These are phyloP conservation scores for Barypeithes pellucidus DNA, from an alignment of 2,888 invertebrate species.

Conservation along the genomic window DNA sequence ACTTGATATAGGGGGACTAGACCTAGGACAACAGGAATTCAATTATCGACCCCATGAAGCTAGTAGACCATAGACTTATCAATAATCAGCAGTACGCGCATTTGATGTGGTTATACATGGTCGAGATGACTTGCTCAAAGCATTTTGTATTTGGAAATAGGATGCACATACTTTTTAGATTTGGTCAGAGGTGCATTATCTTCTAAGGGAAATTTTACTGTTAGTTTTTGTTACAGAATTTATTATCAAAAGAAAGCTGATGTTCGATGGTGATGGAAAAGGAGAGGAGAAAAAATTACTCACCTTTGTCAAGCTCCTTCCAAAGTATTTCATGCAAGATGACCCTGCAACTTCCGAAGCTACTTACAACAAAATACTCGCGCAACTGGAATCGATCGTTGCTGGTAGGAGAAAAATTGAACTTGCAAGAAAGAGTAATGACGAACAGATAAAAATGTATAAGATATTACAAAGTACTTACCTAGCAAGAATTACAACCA, in stretches of 20 bases:
- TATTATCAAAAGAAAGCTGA: slow-evolving; percentile 89
- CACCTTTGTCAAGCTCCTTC: slow-evolving; percentile 87
- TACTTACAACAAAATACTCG: slow-evolving; percentile 17
- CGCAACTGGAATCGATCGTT: slow-evolving; percentile 19
- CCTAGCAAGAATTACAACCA: slow-evolving; percentile 84
- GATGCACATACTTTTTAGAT: no score
- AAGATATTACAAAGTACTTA: slow-evolving; percentile 74
- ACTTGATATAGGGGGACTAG: no score
- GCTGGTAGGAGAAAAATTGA: slow-evolving; percentile 19
- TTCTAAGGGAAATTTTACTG: not conserved
- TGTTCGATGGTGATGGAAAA: slow-evolving; percentile 98
- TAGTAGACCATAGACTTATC: no score
- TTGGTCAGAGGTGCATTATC: no score
- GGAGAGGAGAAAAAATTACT: slow-evolving; percentile 95
- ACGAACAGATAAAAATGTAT: slow-evolving; percentile 10
- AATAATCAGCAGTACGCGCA: no score
- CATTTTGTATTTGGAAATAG: no score
- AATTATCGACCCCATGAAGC: no score
- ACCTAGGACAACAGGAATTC: no score
- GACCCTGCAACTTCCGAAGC: slow-evolving; percentile 79
- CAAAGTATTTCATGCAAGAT: slow-evolving; percentile 82
- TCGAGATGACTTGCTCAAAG: no score
- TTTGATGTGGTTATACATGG: no score
- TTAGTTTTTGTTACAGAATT: slow-evolving; percentile 79
- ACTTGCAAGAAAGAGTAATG: not conserved